Evolutionary conservation across 2,113 vertebrate species (phyloP).

Genomic region (Paedocypris sp.): DNA sequence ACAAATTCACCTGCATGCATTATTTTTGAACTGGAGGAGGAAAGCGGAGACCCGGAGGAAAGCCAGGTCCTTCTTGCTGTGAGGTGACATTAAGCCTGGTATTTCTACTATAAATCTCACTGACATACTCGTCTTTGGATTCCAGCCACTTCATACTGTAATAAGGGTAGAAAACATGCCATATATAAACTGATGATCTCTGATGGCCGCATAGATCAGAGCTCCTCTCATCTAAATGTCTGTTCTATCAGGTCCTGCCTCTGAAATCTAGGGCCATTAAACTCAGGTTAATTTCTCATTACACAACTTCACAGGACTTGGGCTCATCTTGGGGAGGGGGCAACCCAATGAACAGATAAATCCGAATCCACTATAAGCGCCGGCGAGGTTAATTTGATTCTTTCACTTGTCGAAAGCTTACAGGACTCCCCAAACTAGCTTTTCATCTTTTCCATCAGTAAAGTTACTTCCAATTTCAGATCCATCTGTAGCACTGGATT

Average conservation of each 20-base stretch:
- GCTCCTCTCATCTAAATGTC: conserved; percentile 10
- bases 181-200: conserved; percentile 8
- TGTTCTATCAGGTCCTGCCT: conserved; percentile 9
- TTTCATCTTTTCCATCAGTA: conserved; percentile 41
- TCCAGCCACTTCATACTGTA: background rate
- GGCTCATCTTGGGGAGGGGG: background rate
- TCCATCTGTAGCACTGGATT: conserved; percentile 35
- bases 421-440: conserved; percentile 33
- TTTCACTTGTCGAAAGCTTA: conserved; percentile 35
- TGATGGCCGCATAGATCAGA: background rate
- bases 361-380: conserved; percentile 19
- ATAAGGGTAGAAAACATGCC: background rate
- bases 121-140: background rate
- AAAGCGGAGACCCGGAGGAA: too few relatives aligned
- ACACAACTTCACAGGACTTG: conserved; percentile 30
- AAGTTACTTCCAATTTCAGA: conserved; percentile 42
- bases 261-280: conserved; percentile 26
- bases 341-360: conserved; percentile 28
- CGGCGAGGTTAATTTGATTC: conserved; percentile 36
- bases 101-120: too few relatives aligned
- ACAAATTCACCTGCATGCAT: too few relatives aligned
- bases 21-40: too few relatives aligned
- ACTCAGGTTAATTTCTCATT: conserved; percentile 35
- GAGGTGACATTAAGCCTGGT: too few relatives aligned
- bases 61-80: too few relatives aligned